phyloP scores from a whole-genome alignment of 2,113 vertebrate genomes.

The Silurus asotus region DNA sequence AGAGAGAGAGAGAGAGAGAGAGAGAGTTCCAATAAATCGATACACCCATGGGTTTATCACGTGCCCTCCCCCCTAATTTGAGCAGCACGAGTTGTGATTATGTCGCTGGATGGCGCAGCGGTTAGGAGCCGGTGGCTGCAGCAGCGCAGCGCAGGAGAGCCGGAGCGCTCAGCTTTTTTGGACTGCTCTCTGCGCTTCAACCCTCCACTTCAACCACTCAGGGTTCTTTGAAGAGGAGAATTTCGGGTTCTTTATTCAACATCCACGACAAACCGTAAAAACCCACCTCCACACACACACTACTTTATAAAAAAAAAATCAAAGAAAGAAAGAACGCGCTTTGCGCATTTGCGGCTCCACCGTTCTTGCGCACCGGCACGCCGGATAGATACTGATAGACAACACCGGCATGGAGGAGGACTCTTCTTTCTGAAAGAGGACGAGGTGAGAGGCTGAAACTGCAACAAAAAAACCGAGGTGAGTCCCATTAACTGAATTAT shows the following conservation, averaged over 20 bases:
- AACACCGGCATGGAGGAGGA: constrained; percentile 17
- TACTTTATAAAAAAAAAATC: neutral
- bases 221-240: neutral
- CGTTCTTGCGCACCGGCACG: constrained; percentile 20
- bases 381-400: constrained; percentile 24
- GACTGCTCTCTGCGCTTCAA: constrained; percentile 58
- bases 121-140: constrained; percentile 74
- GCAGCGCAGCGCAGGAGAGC: constrained; percentile 65
- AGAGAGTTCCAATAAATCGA: constrained; percentile 25
- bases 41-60: constrained; percentile 3
- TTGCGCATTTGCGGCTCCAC: neutral
- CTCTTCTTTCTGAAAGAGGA: constrained; percentile 7
- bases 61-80: neutral
- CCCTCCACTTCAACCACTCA: constrained; percentile 62
- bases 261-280: neutral
- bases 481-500: neutral
- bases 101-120: constrained; percentile 59
- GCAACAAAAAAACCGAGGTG: neutral
- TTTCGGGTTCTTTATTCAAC: neutral
- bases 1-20: neutral
- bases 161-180: constrained; percentile 68
- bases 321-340: neutral
- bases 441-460: constrained; percentile 2
- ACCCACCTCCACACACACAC: too few species aligned
- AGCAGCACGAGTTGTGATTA: constrained; percentile 14